Percentiles rank a stretch among this genome's conserved stretches.
phyloP scores from a whole-genome alignment of 2,888 invertebrate species.

The Diarsia mendica region DNA sequence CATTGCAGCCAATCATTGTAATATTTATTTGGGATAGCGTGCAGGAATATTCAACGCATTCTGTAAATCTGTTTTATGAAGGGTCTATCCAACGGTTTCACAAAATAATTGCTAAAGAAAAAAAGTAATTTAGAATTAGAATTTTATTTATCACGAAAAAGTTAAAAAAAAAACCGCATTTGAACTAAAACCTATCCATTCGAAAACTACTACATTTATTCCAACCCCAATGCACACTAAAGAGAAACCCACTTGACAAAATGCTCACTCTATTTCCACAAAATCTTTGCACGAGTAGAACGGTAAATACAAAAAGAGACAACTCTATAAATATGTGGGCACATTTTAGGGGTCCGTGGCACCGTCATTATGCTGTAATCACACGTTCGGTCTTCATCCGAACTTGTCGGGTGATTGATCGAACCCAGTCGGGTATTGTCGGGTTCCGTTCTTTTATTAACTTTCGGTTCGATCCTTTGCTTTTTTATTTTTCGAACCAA shows the following conservation, averaged over 20 bases:
- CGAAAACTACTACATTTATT: constrained; percentile 17
- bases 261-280: constrained; percentile 29
- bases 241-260: constrained; percentile 36
- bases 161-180: background rate
- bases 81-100: no score
- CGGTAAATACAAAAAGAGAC: constrained; percentile 58
- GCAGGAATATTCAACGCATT: no score
- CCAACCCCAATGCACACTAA: constrained; percentile 19
- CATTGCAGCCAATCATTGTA: no score
- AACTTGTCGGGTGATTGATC: constrained; percentile 74
- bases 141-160: no score
- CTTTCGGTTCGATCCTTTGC: constrained; percentile 42
- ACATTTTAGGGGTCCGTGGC: constrained; percentile 57
- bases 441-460: constrained; percentile 62
- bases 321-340: constrained; percentile 64
- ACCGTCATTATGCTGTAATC: constrained; percentile 75
- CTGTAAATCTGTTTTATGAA: no score
- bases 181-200: constrained; percentile 22
- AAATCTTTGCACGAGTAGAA: constrained; percentile 15
- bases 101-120: no score
- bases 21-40: no score
- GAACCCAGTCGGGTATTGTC: constrained; percentile 63
- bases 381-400: constrained; percentile 72
- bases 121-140: no score
- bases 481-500: constrained; percentile 40